phyloP scores from a whole-genome alignment of 1,140 invertebrate genomes.

The Holcopasites calliopsidis region DNA sequence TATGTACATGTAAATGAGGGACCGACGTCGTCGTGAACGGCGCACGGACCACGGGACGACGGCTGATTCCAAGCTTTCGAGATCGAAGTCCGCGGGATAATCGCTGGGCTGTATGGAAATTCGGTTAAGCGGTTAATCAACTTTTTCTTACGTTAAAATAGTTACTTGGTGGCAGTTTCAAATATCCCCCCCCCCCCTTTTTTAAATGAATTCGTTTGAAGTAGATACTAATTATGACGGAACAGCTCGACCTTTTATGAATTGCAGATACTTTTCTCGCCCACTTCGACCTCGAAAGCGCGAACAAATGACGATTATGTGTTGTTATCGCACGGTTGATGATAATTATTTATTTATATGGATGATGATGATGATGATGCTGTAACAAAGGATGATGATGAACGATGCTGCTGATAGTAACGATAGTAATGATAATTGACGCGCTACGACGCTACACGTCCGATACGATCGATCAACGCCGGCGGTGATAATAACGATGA shows the following conservation, averaged over 20 bases:
- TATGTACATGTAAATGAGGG: slow-evolving; percentile 51
- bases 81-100: slow-evolving; percentile 42
- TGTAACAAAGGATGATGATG: slow-evolving; percentile 26
- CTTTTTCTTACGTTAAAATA: background rate
- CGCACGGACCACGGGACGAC: slow-evolving; percentile 23
- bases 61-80: slow-evolving; percentile 42
- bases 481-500: slow-evolving; percentile 51
- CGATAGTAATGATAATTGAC: slow-evolving; percentile 53
- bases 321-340: slow-evolving; percentile 71
- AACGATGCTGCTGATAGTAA: slow-evolving; percentile 40
- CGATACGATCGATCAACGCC: slow-evolving; percentile 44
- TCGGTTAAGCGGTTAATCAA: background rate
- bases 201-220: too few relatives aligned
- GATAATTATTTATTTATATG: slow-evolving; percentile 77
- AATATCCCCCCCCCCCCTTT: too few relatives aligned
- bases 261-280: slow-evolving; percentile 7
- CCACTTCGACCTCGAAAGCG: slow-evolving; percentile 37
- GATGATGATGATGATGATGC: slow-evolving; percentile 51
- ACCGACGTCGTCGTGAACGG: slow-evolving; percentile 38
- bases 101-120: background rate
- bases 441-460: slow-evolving; percentile 27
- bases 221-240: background rate
- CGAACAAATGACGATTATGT: slow-evolving; percentile 67
- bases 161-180: background rate
- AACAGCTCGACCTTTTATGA: background rate